phyloP scores from a whole-genome alignment of 2,797 vertebrate species.

The Esox lucius region DNA sequence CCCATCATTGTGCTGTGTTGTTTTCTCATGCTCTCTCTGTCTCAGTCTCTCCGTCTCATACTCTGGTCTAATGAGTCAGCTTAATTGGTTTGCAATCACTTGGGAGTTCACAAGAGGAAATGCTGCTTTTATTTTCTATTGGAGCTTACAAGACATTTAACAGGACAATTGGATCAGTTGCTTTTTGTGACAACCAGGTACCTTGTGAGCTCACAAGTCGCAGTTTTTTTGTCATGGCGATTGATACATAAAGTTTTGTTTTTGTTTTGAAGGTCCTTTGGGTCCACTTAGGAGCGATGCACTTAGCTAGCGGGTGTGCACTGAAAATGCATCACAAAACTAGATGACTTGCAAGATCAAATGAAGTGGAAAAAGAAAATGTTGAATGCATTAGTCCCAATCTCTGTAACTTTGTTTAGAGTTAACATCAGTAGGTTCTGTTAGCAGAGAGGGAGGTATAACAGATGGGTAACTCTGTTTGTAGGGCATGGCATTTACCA shows the following conservation, averaged over 20 bases:
- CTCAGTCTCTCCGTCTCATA: not conserved
- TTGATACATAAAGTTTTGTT: not conserved
- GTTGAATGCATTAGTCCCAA: not conserved
- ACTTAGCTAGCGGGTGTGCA: not conserved
- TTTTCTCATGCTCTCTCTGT: not conserved
- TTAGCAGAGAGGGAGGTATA: not conserved
- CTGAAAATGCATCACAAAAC: not conserved
- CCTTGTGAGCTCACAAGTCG: not conserved
- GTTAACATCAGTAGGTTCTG: not conserved
- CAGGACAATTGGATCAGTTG: not conserved
- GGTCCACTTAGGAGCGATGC: not conserved
- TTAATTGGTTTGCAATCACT: slow-evolving; percentile 16
- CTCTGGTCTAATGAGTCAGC: slow-evolving; percentile 1
- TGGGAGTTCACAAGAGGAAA: slow-evolving; percentile 8
- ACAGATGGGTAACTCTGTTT: not conserved
- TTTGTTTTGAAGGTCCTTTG: slow-evolving; percentile 2
- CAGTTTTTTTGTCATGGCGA: not conserved
- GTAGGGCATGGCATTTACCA: too few relatives aligned
- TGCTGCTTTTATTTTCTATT: slow-evolving; percentile 4
- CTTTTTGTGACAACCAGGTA: not conserved
- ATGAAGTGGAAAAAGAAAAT: not conserved
- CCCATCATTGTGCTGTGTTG: not conserved
- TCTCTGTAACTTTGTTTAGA: not conserved
- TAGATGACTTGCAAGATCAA: not conserved
- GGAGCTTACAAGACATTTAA: not conserved